Evolutionary conservation across 2,888 invertebrate species (phyloP), one percentile per base, ranked within the genome.

Genomic region (Meandrusa payeni): DNA sequence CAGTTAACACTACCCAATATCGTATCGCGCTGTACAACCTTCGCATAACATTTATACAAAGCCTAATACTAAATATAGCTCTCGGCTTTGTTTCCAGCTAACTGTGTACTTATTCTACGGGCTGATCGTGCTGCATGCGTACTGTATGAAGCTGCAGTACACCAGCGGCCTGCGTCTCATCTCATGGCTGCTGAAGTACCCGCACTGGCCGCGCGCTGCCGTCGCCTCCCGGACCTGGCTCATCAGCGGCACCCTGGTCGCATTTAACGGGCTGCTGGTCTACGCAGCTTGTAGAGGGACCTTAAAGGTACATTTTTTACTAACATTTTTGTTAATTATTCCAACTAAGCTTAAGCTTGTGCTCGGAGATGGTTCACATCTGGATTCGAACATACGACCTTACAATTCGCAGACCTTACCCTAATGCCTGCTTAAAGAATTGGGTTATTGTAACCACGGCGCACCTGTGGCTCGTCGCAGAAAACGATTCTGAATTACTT

Each of bases 71-170:
- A 15, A 3, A 15, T 15, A 7, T 7, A 3, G 6, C 23, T 11
- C 22, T 11, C 1, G 12, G 7, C 7, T 12, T n/a, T 10, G 5
- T 38, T 39, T 33, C 0, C 53, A 85, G 86, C 61, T 80, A 13
- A 79, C 81, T 42, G 82, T 86, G 1, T 56, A 69, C 31, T 61
- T 83, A 0, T 67, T 86, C 0, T 85, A 76, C 64, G 80, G 76
- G 0, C 57, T 85, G 33, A 71, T 86, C 24, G 60, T 85, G 1
- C 61, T 78, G 11, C 85, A 86, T 61, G 79, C 78, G 13, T 87
- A 87, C 58, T 76, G 74, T 48, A 83, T 85, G 82, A 87, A 87
- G 63, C 68, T 87, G 1, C 82, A 83, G 54, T 85, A 83, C 60
- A 87, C 86, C 0, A 71, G 76, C 0, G 86, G 85, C 0, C 61